Evolutionary conservation across 2,888 invertebrate species (phyloP).

Genomic region (Anaspis maculata): DNA sequence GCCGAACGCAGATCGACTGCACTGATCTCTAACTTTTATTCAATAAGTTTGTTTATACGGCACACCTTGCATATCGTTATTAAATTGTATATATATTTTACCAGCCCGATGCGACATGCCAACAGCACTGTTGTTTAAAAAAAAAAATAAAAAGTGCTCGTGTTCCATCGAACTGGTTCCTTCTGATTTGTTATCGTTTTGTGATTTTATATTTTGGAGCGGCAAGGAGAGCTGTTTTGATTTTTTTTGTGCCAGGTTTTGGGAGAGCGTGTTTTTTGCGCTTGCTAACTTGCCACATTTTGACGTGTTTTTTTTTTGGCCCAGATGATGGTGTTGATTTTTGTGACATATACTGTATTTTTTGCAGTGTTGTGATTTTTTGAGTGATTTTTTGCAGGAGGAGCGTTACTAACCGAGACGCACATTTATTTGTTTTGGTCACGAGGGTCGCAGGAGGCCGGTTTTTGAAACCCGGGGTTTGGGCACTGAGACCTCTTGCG

Average conservation of each 20-base stretch:
- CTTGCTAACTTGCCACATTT: constrained; percentile 16
- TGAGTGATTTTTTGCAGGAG: constrained; percentile 43
- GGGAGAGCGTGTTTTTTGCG: constrained; percentile 24
- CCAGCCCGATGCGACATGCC: no score
- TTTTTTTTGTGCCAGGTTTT: constrained; percentile 33
- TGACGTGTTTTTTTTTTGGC: constrained; percentile 27
- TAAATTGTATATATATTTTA: constrained; percentile 25
- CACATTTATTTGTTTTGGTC: constrained; percentile 38
- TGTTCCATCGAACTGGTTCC: no score
- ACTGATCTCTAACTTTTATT: constrained; percentile 42
- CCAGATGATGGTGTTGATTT: constrained; percentile 28
- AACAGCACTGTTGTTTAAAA: no score
- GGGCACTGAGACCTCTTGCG: constrained; percentile 39
- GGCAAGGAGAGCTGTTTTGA: constrained; percentile 42
- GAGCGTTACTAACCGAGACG: constrained; percentile 24
- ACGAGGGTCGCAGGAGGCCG: constrained; percentile 39
- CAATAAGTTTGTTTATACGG: constrained; percentile 57
- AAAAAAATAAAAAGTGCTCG: no score
- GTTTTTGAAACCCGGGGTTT: constrained; percentile 42
- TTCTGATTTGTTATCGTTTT: no score
- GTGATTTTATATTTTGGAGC: constrained; percentile 33
- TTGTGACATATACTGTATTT: constrained; percentile 30
- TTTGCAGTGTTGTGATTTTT: constrained; percentile 33
- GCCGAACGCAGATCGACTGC: constrained; percentile 36
- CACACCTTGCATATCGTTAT: constrained; percentile 45